Evolutionary conservation across 2,888 invertebrate species (phyloP).

Genomic region (Platerodrilus igneus): DNA sequence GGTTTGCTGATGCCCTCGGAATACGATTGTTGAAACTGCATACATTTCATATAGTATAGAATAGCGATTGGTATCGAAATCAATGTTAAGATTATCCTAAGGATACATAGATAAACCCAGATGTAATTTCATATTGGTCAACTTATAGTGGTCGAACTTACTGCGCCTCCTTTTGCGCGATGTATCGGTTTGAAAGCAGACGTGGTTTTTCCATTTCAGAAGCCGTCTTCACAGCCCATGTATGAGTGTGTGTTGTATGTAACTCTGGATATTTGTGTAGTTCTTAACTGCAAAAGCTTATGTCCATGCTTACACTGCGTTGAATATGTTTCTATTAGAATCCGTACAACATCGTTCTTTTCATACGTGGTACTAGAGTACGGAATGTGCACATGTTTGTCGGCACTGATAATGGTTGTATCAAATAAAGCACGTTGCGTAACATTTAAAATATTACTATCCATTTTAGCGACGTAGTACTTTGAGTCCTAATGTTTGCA

Average conservation of each 20-base stretch:
- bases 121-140: slow-evolving; percentile 39
- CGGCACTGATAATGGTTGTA: too few relatives aligned
- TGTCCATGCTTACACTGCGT: slow-evolving; percentile 8
- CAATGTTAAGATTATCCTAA: slow-evolving; percentile 37
- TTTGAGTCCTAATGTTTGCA: too few relatives aligned
- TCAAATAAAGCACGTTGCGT: too few relatives aligned
- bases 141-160: slow-evolving; percentile 30
- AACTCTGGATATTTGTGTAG: slow-evolving; percentile 39
- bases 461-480: too few relatives aligned
- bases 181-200: slow-evolving; percentile 42
- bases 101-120: slow-evolving; percentile 40
- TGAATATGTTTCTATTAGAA: slow-evolving; percentile 18
- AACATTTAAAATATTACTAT: too few relatives aligned
- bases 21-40: too few relatives aligned
- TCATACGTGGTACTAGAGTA: too few relatives aligned
- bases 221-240: slow-evolving; percentile 37
- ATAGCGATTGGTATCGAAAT: slow-evolving; percentile 31
- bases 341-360: too few relatives aligned
- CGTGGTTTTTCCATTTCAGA: slow-evolving; percentile 39
- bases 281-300: slow-evolving; percentile 38
- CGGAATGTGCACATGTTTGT: too few relatives aligned
- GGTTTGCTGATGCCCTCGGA: too few relatives aligned
- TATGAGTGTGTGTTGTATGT: slow-evolving; percentile 34
- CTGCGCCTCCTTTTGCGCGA: too few relatives aligned
- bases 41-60: too few relatives aligned